phyloP scores from a whole-genome alignment of 2,888 invertebrate species.

The Apocheima hispidaria region DNA sequence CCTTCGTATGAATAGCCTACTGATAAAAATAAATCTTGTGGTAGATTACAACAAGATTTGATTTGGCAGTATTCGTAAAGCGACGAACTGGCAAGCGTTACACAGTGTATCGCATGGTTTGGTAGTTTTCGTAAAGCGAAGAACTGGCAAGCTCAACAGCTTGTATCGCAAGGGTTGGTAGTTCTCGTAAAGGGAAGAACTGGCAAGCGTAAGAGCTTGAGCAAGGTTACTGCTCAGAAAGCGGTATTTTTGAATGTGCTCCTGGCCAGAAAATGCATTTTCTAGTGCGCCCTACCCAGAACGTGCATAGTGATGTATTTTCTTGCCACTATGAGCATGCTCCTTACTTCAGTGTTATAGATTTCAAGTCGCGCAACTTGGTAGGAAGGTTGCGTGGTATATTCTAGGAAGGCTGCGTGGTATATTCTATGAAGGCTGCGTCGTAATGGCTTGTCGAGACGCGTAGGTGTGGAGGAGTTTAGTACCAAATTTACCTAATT shows the following conservation, averaged over 20 bases:
- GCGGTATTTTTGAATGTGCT: background rate
- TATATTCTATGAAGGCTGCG: conserved; percentile 23
- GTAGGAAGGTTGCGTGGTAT: background rate
- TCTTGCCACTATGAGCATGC: background rate
- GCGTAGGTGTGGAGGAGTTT: conserved; percentile 38
- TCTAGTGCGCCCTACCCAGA: background rate
- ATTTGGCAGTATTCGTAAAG: background rate
- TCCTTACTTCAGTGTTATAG: background rate
- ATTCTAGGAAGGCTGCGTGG: conserved; percentile 20
- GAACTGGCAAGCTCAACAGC: conserved; percentile 11
- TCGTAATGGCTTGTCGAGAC: conserved; percentile 43
- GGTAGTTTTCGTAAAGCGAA: background rate
- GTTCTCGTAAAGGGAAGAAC: background rate
- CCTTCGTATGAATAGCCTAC: conserved; percentile 15
- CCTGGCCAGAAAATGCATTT: background rate
- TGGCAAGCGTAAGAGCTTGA: too few relatives aligned
- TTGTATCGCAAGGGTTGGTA: too few relatives aligned
- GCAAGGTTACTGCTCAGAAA: background rate
- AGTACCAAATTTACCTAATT: conserved; percentile 33
- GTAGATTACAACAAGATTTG: background rate
- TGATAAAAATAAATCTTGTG: background rate
- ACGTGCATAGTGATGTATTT: background rate
- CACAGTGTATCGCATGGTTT: too few relatives aligned
- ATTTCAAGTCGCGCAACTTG: too few relatives aligned
- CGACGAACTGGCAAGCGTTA: conserved; percentile 6